phyloP scores from a whole-genome alignment of 1,140 invertebrate genomes.

The Venturia canescens region DNA sequence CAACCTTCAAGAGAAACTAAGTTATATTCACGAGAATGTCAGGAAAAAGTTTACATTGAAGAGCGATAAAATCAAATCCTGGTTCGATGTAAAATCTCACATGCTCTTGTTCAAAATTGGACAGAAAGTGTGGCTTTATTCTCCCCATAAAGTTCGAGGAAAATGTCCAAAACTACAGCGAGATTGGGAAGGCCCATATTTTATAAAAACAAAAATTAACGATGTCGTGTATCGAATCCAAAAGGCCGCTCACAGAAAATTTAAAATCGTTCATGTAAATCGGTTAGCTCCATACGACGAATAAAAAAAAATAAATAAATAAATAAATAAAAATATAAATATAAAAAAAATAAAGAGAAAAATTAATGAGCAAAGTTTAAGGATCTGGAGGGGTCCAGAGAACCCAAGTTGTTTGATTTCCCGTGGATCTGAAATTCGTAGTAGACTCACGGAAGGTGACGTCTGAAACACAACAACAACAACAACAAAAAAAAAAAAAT shows the following conservation, averaged over 20 bases:
- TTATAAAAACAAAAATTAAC: no score
- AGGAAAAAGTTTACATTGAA: conserved; percentile 15
- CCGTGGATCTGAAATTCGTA: no score
- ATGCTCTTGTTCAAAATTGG: conserved; percentile 37
- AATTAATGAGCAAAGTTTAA: no score
- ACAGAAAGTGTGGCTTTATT: conserved; percentile 48
- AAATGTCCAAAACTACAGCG: conserved; percentile 34
- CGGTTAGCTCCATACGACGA: neutral
- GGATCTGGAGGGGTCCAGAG: no score
- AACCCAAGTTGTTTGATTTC: no score
- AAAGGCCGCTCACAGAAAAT: conserved; percentile 21
- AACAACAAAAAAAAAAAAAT: no score
- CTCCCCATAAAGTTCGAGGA: conserved; percentile 28
- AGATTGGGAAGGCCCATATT: conserved; percentile 41
- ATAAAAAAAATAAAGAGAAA: no score
- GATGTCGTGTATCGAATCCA: conserved; percentile 23
- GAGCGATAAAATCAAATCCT: conserved; percentile 37
- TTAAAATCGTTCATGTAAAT: conserved; percentile 38
- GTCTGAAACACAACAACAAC: no score
- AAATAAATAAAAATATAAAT: no score
- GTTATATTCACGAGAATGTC: conserved; percentile 17
- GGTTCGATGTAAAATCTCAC: conserved; percentile 35
- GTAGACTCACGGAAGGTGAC: no score
- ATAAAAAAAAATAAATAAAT: no score
- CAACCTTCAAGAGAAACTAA: conserved; percentile 23